These are phyloP conservation scores for Coecobrya sp. DNA, from an alignment of 2,888 invertebrate species.

Conservation along the genomic window DNA sequence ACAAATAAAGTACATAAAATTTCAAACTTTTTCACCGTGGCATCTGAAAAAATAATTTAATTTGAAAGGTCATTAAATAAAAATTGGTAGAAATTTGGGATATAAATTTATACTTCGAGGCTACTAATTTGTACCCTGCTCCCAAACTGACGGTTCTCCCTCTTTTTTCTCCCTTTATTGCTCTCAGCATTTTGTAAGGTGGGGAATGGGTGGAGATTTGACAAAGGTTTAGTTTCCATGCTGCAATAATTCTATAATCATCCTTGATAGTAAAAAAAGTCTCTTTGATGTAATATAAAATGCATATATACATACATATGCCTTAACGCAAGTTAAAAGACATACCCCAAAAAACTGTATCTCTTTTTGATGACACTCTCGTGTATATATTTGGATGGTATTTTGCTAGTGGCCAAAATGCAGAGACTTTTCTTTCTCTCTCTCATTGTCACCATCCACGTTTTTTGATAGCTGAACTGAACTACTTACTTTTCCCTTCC, in stretches of 20 bases:
- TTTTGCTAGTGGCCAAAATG: background rate
- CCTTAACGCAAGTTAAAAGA: no score
- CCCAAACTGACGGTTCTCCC: no score
- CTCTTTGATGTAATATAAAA: background rate
- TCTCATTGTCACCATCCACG: background rate
- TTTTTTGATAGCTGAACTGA: background rate
- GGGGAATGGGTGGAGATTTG: background rate
- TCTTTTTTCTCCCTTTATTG: background rate
- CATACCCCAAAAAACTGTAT: no score
- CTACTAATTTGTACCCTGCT: no score
- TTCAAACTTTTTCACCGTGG: no score
- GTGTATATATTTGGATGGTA: background rate
- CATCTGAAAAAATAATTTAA: no score
- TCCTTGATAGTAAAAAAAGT: background rate
- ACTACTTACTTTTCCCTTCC: constrained; percentile 4
- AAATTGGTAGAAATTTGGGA: no score
- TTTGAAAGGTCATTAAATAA: no score
- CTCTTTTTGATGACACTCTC: background rate
- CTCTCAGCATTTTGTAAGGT: background rate
- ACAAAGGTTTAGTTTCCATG: background rate
- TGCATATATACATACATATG: no score
- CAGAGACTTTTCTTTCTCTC: background rate
- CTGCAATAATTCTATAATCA: background rate
- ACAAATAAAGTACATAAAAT: no score
- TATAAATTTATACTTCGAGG: no score